phyloP scores from a whole-genome alignment of 2,888 invertebrate genomes.

The Watsonalla cultraria region DNA sequence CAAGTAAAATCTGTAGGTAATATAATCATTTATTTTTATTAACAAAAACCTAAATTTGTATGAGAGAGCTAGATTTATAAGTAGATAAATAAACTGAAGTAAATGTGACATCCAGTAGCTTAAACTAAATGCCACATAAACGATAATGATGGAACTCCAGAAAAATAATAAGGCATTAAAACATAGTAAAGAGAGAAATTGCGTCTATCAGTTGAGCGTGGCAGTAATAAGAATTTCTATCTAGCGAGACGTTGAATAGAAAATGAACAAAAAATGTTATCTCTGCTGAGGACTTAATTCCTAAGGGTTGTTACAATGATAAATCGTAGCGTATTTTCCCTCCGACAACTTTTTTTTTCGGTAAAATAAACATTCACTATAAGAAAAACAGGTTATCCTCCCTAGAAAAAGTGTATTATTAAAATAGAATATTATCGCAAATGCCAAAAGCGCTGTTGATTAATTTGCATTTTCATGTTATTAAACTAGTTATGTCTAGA shows the following conservation, averaged over 20 bases:
- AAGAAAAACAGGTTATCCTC: neutral
- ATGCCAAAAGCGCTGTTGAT: too few species aligned
- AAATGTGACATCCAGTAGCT: neutral
- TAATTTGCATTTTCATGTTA: too few species aligned
- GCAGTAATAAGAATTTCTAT: conserved; percentile 7
- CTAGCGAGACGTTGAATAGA: conserved; percentile 7
- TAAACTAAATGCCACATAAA: neutral
- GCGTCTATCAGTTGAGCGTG: neutral
- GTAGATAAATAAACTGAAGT: too few species aligned
- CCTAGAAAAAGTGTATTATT: too few species aligned
- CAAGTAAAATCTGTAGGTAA: too few species aligned
- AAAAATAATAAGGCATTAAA: neutral
- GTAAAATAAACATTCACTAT: neutral
- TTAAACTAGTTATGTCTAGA: too few species aligned
- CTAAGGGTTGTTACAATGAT: conserved; percentile 1
- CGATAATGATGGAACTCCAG: neutral
- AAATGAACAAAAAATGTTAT: conserved; percentile 12
- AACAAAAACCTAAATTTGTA: too few species aligned
- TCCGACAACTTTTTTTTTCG: neutral
- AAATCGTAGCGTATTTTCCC: neutral
- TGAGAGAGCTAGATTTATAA: too few species aligned
- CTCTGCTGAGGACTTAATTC: neutral
- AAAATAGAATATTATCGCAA: too few species aligned
- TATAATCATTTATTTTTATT: too few species aligned
- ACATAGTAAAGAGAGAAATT: neutral